These are phyloP conservation scores for Pterocles gutturalis DNA, from an alignment of 2,113 vertebrate species.

Conservation along the genomic window DNA sequence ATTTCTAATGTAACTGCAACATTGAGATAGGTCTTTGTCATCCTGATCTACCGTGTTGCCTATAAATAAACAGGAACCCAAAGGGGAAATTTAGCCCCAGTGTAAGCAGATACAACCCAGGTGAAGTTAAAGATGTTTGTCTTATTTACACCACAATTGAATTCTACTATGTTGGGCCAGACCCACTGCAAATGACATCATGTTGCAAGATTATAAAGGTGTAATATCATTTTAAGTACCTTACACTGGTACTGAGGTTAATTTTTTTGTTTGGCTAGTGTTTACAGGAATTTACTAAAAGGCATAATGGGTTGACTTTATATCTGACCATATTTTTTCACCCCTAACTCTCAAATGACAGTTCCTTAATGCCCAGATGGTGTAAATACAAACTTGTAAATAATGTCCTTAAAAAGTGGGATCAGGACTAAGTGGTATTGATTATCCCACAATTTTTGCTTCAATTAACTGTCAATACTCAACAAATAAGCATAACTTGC, in stretches of 20 bases:
- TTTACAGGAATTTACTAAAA: conserved; percentile 14
- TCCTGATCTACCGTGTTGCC: not conserved
- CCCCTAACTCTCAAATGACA: not conserved
- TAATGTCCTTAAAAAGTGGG: not conserved
- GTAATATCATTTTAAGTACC: not conserved
- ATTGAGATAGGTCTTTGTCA: not conserved
- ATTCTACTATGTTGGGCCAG: not conserved
- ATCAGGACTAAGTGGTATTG: not conserved
- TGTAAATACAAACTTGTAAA: not conserved
- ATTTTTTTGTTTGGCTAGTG: not conserved
- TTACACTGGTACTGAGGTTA: not conserved
- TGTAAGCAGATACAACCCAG: not conserved
- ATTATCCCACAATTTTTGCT: not conserved
- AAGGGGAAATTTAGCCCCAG: not conserved
- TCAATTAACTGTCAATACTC: conserved; percentile 32
- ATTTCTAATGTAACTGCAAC: not conserved
- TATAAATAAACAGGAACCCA: not conserved
- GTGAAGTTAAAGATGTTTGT: not conserved
- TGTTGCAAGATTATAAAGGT: not conserved
- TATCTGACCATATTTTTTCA: not conserved
- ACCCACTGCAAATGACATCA: not conserved
- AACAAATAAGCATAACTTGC: not conserved
- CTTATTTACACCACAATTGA: not conserved
- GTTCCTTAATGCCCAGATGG: not conserved
- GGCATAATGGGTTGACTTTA: not conserved